These are phyloP conservation scores for Oreortyx pictus DNA, from an alignment of 2,797 vertebrate species.

Conservation along the genomic window DNA sequence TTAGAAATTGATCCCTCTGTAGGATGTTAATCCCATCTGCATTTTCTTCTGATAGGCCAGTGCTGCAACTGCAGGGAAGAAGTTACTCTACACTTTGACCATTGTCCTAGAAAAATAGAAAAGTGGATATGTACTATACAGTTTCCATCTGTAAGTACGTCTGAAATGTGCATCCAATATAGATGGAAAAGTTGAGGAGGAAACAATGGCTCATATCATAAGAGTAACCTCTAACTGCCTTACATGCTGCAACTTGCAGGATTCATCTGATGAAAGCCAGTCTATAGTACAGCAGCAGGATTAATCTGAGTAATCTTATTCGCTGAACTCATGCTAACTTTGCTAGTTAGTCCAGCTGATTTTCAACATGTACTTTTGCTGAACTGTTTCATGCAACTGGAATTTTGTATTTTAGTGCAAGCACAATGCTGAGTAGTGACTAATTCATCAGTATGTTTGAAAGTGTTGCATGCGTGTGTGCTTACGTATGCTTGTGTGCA, in stretches of 20 bases:
- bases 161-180: background rate
- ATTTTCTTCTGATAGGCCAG: background rate
- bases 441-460: rapidly evolving
- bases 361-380: background rate
- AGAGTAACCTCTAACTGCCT: background rate
- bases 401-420: background rate
- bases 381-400: background rate
- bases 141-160: background rate
- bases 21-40: background rate
- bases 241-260: background rate
- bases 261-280: conserved; percentile 7
- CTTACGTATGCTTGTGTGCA: conserved; percentile 8
- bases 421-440: background rate
- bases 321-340: background rate
- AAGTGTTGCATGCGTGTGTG: background rate
- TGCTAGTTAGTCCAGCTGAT: background rate
- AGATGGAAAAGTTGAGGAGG: background rate
- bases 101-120: background rate
- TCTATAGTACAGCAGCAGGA: background rate
- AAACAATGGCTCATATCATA: background rate
- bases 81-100: background rate
- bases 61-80: background rate
- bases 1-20: background rate
- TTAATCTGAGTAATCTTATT: conserved; percentile 18
- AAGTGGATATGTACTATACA: background rate